Evolutionary conservation across 1,140 invertebrate species (phyloP).

Genomic region (Dolichoris vasculosae): DNA sequence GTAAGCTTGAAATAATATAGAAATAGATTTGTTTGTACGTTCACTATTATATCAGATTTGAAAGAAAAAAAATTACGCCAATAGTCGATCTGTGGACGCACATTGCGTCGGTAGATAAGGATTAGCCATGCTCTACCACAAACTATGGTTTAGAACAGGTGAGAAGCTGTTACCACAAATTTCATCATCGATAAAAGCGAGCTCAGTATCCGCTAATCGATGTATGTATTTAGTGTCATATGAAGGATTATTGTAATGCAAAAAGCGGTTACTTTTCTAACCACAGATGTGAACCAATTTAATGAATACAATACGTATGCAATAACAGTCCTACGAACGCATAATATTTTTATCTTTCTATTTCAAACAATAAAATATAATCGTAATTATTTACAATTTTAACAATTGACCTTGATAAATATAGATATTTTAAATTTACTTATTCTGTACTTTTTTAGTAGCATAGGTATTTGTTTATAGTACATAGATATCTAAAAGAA

Average conservation of each 20-base stretch:
- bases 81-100: neutral
- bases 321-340: too few species aligned
- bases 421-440: too few species aligned
- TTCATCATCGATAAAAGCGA: neutral
- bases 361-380: too few species aligned
- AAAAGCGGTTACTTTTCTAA: neutral
- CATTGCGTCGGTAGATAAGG: neutral
- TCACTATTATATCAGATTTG: neutral
- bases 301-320: too few species aligned
- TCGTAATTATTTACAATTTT: too few species aligned
- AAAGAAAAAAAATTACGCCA: neutral
- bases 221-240: neutral
- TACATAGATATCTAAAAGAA: too few species aligned
- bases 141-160: neutral
- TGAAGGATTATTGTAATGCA: neutral
- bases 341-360: too few species aligned
- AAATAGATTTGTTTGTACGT: neutral
- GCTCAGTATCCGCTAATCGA: neutral
- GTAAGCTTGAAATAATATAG: neutral
- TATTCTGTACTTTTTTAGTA: too few species aligned
- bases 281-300: neutral
- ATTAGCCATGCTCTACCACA: too few species aligned
- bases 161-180: neutral
- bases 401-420: too few species aligned
- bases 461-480: too few species aligned